phyloP scores from a whole-genome alignment of 1,140 invertebrate species.

The Diorhabda sublineata region DNA sequence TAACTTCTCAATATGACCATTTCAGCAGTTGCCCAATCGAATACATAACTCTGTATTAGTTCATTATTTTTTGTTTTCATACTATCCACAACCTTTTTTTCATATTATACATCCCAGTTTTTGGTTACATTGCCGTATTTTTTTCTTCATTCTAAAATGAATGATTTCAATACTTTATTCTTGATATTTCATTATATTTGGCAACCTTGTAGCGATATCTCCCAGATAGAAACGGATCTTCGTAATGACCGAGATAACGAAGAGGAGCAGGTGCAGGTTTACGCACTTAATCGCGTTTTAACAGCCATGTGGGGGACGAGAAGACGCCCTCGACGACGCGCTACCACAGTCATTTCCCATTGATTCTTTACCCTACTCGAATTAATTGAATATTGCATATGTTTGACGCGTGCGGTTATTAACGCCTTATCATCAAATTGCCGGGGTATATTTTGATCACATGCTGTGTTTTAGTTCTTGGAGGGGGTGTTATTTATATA shows the following conservation, averaged over 20 bases:
- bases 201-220: not conserved
- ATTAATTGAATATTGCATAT: conserved; percentile 13
- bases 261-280: conserved; percentile 8
- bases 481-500: conserved; percentile 2
- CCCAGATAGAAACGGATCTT: not conserved
- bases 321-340: not conserved
- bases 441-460: not conserved
- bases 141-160: no score
- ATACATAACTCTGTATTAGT: no score
- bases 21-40: no score
- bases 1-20: no score
- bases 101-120: no score
- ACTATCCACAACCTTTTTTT: no score
- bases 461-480: not conserved
- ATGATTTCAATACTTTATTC: no score
- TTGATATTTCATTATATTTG: no score
- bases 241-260: conserved; percentile 6
- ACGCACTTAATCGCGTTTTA: conserved; percentile 9
- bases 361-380: not conserved
- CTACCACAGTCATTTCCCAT: not conserved
- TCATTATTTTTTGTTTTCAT: no score
- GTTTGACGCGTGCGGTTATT: conserved; percentile 4
- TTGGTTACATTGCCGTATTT: no score
- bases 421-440: conserved; percentile 1
- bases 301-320: not conserved